Percentiles rank a stretch among this genome's conserved stretches.
Conservation (phyloP, 1,140 invertebrate genomes). For the Euborellia annulipes region DNA sequence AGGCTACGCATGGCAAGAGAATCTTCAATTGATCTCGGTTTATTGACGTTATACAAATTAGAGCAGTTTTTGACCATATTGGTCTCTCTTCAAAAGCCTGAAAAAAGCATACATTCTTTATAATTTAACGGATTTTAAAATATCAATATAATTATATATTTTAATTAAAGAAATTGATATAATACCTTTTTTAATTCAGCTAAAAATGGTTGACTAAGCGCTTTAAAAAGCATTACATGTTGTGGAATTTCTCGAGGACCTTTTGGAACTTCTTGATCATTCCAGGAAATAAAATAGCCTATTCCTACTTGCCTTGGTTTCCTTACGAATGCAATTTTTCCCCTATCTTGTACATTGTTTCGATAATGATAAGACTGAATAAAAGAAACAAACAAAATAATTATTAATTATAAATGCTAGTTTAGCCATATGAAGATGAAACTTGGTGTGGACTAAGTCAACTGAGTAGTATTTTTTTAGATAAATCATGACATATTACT, state of each 20-base stretch:
- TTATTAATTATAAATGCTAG: too few species aligned
- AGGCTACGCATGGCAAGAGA: conserved; percentile 63
- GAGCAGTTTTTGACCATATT: conserved; percentile 66
- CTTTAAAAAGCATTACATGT: conserved; percentile 33
- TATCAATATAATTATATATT: too few species aligned
- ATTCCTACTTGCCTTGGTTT: too few species aligned
- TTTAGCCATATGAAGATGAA: too few species aligned
- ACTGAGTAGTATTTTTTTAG: too few species aligned
- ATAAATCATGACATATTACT: too few species aligned
- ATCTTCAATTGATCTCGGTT: conserved; percentile 49
- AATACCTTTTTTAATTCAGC: conserved; percentile 31
- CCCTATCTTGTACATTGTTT: conserved; percentile 21
- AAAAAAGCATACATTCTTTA: conserved; percentile 4
- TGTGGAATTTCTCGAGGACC: conserved; percentile 33
- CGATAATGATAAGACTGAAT: conserved; percentile 24
- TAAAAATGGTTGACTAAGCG: conserved; percentile 32
- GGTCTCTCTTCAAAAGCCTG: conserved; percentile 58
- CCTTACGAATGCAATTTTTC: conserved; percentile 5
- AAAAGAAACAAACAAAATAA: too few species aligned
- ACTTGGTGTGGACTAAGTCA: too few species aligned
- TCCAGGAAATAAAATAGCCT: conserved; percentile 25
- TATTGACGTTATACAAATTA: conserved; percentile 47
- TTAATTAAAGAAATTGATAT: too few species aligned
- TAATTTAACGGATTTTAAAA: too few species aligned
- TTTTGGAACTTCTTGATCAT: conserved; percentile 31